These are phyloP conservation scores for Aphelenchoides fujianensis DNA, from an alignment of 1,140 invertebrate species.

Conservation along the genomic window DNA sequence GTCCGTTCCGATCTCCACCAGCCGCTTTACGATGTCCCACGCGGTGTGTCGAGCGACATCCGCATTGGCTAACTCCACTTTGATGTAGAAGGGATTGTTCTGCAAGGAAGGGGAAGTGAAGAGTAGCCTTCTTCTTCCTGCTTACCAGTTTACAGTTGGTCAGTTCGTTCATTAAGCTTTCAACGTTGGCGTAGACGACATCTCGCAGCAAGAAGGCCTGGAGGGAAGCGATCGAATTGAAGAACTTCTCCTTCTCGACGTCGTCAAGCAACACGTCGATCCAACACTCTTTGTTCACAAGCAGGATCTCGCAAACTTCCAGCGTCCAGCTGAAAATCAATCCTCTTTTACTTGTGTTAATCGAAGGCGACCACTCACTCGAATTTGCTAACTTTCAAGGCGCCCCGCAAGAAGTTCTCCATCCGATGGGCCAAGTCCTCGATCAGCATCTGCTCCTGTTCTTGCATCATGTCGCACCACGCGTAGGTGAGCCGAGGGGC, in stretches of 20 bases:
- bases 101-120: neutral
- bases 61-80: conserved; percentile 23
- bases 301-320: conserved; percentile 38
- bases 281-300: conserved; percentile 36
- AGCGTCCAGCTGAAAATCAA: conserved; percentile 33
- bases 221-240: conserved; percentile 39
- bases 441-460: conserved; percentile 21
- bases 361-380: conserved; percentile 22
- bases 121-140: neutral
- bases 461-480: conserved; percentile 19
- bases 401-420: conserved; percentile 23
- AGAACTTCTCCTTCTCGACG: conserved; percentile 25
- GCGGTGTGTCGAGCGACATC: conserved; percentile 24
- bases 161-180: conserved; percentile 37
- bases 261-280: conserved; percentile 32
- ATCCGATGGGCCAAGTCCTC: conserved; percentile 26
- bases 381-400: conserved; percentile 34
- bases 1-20: conserved; percentile 28
- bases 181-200: conserved; percentile 33
- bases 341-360: too few relatives aligned
- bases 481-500: conserved; percentile 25
- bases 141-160: conserved; percentile 42
- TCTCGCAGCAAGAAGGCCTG: conserved; percentile 27
- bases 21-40: conserved; percentile 29
- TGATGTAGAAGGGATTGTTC: conserved; percentile 30